Conservation (phyloP, 2,797 vertebrate genomes). For the Cossypha heuglini region DNA sequence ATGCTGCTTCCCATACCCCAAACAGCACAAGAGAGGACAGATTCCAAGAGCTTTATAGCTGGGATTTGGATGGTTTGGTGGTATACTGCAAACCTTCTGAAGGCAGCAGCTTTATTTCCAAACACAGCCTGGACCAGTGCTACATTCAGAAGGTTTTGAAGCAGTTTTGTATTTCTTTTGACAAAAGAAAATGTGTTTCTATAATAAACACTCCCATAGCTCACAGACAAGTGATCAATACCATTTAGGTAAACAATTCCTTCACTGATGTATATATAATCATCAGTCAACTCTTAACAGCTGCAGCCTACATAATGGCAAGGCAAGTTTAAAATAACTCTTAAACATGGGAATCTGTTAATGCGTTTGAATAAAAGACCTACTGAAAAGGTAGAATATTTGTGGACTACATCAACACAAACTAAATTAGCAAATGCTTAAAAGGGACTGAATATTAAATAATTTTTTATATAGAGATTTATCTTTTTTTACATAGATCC, state of each 20-base stretch:
- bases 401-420: background rate
- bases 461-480: background rate
- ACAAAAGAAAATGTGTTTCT: background rate
- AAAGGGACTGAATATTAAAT: background rate
- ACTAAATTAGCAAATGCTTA: background rate
- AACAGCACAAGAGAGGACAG: background rate
- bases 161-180: background rate
- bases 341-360: background rate
- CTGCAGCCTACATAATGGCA: background rate
- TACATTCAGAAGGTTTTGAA: background rate
- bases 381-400: background rate
- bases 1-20: background rate
- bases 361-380: background rate
- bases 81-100: background rate
- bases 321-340: background rate
- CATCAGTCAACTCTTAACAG: background rate
- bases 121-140: background rate
- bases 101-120: background rate
- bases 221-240: background rate
- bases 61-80: background rate
- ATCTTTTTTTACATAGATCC: background rate
- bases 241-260: background rate
- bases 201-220: background rate
- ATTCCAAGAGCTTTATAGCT: background rate
- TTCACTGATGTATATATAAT: background rate